Evolutionary conservation across 2,888 invertebrate genomes (phyloP).

Genomic region (Hirudinaria manillensis): DNA sequence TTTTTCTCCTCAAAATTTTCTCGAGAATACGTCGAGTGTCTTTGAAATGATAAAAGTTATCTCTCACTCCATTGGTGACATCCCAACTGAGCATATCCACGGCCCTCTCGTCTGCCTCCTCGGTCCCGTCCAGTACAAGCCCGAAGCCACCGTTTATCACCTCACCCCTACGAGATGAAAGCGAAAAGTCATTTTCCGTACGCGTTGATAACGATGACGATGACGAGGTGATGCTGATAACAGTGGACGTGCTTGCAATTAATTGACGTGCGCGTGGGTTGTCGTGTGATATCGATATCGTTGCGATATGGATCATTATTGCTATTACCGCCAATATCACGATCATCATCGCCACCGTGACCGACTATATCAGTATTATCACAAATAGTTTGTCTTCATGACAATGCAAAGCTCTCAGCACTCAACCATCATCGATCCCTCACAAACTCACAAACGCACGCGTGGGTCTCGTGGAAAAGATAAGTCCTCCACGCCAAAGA

Average conservation of each 20-base stretch:
- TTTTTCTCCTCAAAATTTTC: background rate
- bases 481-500: too few species aligned
- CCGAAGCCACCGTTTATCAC: conserved; percentile 65
- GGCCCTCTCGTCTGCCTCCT: conserved; percentile 57
- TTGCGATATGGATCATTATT: background rate
- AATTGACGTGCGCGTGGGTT: background rate
- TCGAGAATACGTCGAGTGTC: background rate
- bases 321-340: background rate
- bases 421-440: too few species aligned
- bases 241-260: too few species aligned
- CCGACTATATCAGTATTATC: too few species aligned
- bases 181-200: background rate
- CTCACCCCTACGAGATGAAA: conserved; percentile 57
- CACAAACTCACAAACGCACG: too few species aligned
- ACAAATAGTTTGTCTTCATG: too few species aligned
- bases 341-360: background rate
- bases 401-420: too few species aligned
- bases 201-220: conserved; percentile 19
- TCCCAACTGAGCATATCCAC: conserved; percentile 60
- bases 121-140: conserved; percentile 60
- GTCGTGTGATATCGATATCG: background rate
- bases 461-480: too few species aligned
- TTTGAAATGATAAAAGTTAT: background rate
- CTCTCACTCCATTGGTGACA: conserved; percentile 61
- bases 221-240: background rate